Percentiles rank a stretch among this genome's conserved stretches.
phyloP scores from a whole-genome alignment of 2,888 invertebrate species.

The Pseudococcus jackbeardsleyi region DNA sequence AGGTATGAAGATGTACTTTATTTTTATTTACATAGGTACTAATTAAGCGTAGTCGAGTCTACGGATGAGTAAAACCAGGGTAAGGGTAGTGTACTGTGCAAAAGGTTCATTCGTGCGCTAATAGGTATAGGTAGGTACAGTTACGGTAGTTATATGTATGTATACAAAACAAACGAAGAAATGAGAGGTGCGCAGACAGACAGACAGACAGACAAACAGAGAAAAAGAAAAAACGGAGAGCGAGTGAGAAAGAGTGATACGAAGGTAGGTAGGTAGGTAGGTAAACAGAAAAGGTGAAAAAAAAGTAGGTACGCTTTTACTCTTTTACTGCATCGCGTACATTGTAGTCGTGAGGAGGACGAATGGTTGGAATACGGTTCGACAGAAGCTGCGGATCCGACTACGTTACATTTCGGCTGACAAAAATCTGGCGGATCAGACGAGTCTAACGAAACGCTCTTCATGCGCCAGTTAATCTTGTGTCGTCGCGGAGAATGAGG shows the following conservation, averaged over 20 bases:
- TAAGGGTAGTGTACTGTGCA: too few species aligned
- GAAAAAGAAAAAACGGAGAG: slow-evolving; percentile 39
- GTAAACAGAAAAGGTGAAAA: not conserved
- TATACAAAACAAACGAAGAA: too few species aligned
- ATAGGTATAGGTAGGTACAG: too few species aligned
- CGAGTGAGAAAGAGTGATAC: not conserved
- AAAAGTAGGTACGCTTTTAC: not conserved
- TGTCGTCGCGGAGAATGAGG: slow-evolving; percentile 96
- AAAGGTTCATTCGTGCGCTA: too few species aligned
- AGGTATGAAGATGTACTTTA: too few species aligned
- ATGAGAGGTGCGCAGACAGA: too few species aligned
- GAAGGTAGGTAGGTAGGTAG: too few species aligned
- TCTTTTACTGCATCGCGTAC: slow-evolving; percentile 70
- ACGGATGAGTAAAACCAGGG: too few species aligned
- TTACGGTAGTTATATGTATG: too few species aligned
- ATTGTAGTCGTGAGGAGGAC: slow-evolving; percentile 76
- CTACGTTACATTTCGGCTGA: slow-evolving; percentile 65
- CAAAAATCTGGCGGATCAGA: slow-evolving; percentile 89
- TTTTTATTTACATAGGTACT: too few species aligned
- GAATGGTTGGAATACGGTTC: slow-evolving; percentile 73
- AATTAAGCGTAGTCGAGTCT: too few species aligned
- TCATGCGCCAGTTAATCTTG: slow-evolving; percentile 97
- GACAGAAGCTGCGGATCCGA: slow-evolving; percentile 66
- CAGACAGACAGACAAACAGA: too few species aligned
- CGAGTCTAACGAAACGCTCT: slow-evolving; percentile 96